phyloP scores from a whole-genome alignment of 1,140 invertebrate genomes.

The Rhagoletis zephyria region DNA sequence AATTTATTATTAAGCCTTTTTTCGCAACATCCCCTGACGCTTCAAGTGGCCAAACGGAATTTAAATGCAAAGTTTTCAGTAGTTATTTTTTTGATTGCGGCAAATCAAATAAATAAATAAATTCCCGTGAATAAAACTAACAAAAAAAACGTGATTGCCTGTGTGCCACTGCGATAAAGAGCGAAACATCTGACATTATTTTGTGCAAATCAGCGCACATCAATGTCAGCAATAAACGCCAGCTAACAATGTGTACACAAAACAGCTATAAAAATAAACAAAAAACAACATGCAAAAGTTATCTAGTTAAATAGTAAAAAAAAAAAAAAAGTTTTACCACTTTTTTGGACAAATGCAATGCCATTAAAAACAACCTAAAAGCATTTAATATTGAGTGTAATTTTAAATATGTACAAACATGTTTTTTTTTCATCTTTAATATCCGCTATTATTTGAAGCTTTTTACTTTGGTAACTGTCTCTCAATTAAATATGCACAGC shows the following conservation, averaged over 20 bases:
- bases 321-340: background rate
- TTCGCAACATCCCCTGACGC: too few species aligned
- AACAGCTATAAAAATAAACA: background rate
- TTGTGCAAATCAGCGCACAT: slow-evolving; percentile 43
- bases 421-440: background rate
- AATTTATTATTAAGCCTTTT: too few species aligned
- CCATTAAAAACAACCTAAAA: background rate
- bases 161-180: background rate
- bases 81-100: background rate
- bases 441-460: background rate
- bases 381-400: background rate
- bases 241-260: background rate
- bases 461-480: background rate
- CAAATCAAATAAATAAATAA: background rate
- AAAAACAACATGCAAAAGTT: background rate
- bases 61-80: too few species aligned
- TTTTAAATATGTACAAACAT: slow-evolving; percentile 8
- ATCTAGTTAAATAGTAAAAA: background rate
- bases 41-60: too few species aligned
- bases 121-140: background rate
- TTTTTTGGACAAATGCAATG: background rate
- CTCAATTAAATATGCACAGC: slow-evolving; percentile 33
- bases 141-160: background rate
- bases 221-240: slow-evolving; percentile 32
- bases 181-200: slow-evolving; percentile 13